phyloP scores from a whole-genome alignment of 37 sponge, comb jelly and placozoan species.

The Chondrilla cf. caribensis region DNA sequence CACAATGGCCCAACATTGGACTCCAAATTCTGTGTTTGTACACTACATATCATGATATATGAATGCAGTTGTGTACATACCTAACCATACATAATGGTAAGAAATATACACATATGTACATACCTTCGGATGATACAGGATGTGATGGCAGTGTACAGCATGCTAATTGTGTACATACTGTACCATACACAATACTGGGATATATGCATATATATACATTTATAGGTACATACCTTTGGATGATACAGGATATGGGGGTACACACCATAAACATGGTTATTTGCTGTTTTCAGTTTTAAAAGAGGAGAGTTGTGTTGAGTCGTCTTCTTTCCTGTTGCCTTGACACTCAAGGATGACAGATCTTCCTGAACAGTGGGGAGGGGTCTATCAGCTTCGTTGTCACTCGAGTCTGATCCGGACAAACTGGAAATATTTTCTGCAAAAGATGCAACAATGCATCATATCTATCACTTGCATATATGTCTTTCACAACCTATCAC shows the following conservation, averaged over 20 bases:
- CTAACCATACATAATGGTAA: too few relatives aligned
- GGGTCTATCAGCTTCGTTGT: not conserved
- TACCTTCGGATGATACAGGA: constrained; percentile 28
- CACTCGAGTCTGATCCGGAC: constrained; percentile 64
- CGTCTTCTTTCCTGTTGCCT: not conserved
- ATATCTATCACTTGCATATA: too few relatives aligned
- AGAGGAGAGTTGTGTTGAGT: constrained; percentile 11
- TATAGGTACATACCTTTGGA: not conserved
- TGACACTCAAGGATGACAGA: not conserved
- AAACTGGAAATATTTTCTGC: constrained; percentile 79
- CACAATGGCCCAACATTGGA: too few relatives aligned
- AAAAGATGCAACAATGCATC: not conserved
- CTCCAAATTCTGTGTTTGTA: too few relatives aligned
- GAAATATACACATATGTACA: not conserved
- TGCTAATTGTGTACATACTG: too few relatives aligned
- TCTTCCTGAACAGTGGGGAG: not conserved
- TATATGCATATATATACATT: too few relatives aligned
- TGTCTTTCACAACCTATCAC: too few relatives aligned
- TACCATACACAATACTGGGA: too few relatives aligned
- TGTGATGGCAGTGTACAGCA: too few relatives aligned
- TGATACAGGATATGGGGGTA: constrained; percentile 37
- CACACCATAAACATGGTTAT: constrained; percentile 29
- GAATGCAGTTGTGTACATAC: too few relatives aligned
- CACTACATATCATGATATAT: too few relatives aligned
- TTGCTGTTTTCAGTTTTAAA: constrained; percentile 23